These are phyloP conservation scores for Falco peregrinus DNA, from an alignment of 2,797 vertebrate genomes.

Conservation along the genomic window DNA sequence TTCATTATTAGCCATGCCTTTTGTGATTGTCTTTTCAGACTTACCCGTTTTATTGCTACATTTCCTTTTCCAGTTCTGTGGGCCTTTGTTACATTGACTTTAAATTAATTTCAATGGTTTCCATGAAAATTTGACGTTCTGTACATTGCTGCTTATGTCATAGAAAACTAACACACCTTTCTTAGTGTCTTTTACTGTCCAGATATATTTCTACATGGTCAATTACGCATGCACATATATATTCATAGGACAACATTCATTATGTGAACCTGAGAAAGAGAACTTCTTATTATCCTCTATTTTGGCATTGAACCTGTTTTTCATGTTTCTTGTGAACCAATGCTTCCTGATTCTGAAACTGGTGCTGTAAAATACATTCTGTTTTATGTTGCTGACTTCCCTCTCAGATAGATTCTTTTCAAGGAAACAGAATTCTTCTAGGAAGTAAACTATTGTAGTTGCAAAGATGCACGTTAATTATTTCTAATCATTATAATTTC, in stretches of 20 bases:
- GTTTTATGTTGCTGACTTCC: background rate
- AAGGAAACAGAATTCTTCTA: background rate
- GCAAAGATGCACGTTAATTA: background rate
- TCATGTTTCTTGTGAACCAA: background rate
- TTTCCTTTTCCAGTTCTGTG: background rate
- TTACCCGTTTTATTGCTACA: background rate
- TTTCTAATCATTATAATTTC: background rate
- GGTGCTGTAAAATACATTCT: background rate
- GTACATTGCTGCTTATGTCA: fast-evolving
- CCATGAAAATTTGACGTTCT: background rate
- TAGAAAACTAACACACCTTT: background rate
- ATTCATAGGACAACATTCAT: background rate
- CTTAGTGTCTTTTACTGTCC: background rate
- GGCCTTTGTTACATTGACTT: background rate
- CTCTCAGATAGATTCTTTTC: background rate
- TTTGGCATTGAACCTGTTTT: background rate
- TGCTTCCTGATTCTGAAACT: background rate
- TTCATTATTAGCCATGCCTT: background rate
- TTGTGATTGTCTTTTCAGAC: background rate
- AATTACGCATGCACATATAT: background rate
- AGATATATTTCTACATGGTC: background rate
- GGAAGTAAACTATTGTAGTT: background rate
- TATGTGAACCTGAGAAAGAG: background rate
- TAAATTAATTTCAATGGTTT: background rate
- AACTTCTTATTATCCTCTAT: background rate